These are phyloP conservation scores for Tipula unca DNA, from an alignment of 2,888 invertebrate species.

Conservation along the genomic window DNA sequence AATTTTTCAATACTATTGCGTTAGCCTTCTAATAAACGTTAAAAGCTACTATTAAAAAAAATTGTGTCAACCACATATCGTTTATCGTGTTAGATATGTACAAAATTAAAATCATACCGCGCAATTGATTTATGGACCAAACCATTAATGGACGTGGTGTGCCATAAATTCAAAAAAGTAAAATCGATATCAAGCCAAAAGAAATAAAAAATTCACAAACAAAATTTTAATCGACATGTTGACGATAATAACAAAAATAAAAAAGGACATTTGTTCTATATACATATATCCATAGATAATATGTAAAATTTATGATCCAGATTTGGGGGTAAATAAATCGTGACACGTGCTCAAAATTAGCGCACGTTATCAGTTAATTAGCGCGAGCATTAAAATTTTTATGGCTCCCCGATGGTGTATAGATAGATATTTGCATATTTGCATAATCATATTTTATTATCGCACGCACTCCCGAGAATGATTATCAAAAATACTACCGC, in stretches of 20 bases:
- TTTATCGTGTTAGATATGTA: neutral
- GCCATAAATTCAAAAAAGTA: neutral
- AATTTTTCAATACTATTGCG: too few relatives aligned
- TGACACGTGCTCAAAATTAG: neutral
- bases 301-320: neutral
- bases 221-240: neutral
- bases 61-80: neutral
- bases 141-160: neutral
- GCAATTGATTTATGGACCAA: neutral
- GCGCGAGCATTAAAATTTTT: neutral
- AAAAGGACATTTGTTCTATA: neutral
- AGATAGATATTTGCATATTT: too few relatives aligned
- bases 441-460: neutral
- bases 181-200: neutral
- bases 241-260: too few relatives aligned
- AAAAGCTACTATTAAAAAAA: neutral
- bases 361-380: neutral
- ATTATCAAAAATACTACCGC: neutral
- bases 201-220: too few relatives aligned
- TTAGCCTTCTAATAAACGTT: too few relatives aligned
- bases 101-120: neutral
- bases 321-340: neutral
- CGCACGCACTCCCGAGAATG: neutral
- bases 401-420: neutral
- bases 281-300: neutral